Evolutionary conservation across 1,140 invertebrate species (phyloP), one percentile per base, ranked within the genome.

Genomic region (Geopemphigus sp.): DNA sequence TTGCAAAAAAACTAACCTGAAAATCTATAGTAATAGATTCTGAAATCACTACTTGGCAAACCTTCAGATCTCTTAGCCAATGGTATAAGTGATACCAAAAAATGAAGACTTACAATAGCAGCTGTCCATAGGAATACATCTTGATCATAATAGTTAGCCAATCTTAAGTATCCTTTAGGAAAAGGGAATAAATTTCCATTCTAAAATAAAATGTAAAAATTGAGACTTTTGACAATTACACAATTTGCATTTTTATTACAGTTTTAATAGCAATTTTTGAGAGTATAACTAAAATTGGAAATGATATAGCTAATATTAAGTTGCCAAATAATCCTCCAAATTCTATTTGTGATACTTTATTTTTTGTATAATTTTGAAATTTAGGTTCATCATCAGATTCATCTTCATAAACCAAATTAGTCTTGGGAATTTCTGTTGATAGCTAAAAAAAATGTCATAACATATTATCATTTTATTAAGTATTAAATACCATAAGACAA

Each of bases 171-270:
- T 26, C 74, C 74, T 61, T 57, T 57, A 26, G 74, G 74, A 63
- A 78, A 78, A 11, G 74, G 74, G 24, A 78, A 63, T 50, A 78
- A 78, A 12, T 50, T 61, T n/a, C 74, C 74, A 50, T 78, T 78
- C 74, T 78, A 22, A 63, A 57, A 74, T 19, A 29, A 47, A 50
- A 19, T 29, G 3, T 1, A 10, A 61, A 3, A 15, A 59, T n/a
- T 61, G 11, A 70, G 1, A 50, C 12, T 29, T 1, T 17, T 50
- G 14, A 50, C 29, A 72, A 72, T 29, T 26, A 68, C n/a, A 4
- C 26, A 24, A 24, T 24, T 22, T 29, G 26, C 24, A 15, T 17
- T 50, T 50, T 47, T 12, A 24, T 78, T 50, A 78, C 74, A 45
- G 56, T 24, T 78, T 78, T 61, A 11, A 78, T 11, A 26, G 57